Conservation (phyloP, 2,888 invertebrate genomes). For the Tolmerus cingulatus region DNA sequence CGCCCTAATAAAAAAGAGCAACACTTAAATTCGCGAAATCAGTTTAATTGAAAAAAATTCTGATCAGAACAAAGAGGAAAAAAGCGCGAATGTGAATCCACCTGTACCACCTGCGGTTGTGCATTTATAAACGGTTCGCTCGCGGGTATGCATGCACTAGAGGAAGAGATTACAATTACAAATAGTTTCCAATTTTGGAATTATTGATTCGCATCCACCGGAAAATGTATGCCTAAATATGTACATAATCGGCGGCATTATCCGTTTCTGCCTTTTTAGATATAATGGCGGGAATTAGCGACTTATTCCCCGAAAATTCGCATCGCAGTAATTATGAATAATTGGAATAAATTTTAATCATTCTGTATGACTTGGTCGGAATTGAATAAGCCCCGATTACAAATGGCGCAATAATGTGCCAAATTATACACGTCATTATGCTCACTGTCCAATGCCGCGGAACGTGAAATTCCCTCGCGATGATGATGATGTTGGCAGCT, state of each 20-base stretch:
- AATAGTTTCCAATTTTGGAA: not conserved
- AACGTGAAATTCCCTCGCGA: not conserved
- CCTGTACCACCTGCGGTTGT: not conserved
- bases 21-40: not conserved
- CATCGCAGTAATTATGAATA: not conserved
- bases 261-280: not conserved
- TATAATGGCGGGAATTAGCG: not conserved
- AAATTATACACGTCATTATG: not conserved
- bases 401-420: not conserved
- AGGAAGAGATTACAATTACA: not conserved
- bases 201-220: not conserved
- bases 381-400: not conserved
- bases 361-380: not conserved
- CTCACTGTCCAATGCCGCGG: not conserved
- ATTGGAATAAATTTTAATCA: not conserved
- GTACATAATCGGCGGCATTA: not conserved
- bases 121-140: not conserved
- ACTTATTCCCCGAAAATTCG: not conserved
- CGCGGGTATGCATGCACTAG: not conserved
- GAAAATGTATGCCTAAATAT: not conserved
- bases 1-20: not conserved
- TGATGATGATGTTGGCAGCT: not conserved
- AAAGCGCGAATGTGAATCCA: not conserved
- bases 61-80: not conserved
- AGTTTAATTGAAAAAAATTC: not conserved